Evolutionary conservation across 2,888 invertebrate genomes (phyloP), one percentile per base, ranked within the genome.

Genomic region (Trissolcus japonicus): DNA sequence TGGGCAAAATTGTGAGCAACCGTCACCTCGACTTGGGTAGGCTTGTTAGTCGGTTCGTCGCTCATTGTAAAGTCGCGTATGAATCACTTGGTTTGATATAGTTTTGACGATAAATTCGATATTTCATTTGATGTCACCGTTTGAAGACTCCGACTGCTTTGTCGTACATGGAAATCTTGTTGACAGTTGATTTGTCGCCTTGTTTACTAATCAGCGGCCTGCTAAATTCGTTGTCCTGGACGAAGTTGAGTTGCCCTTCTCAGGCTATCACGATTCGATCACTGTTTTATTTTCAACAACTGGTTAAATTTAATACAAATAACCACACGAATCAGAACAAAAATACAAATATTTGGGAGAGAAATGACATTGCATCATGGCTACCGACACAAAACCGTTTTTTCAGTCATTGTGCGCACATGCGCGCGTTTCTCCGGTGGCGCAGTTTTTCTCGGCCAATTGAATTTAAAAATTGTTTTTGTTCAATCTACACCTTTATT

Each of bases 21-120:
- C 80, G 84, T 88, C 83, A 88, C 87, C 29, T 76, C 80, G 17
- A 83, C 81, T 79, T 85, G 84, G 43, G 81, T 80, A 6, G 83
- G 68, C 56, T 87, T 86, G 29, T 82, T 85, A 63, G 76, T 81
- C 79, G 84, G 84, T 78, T 87, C 84, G 79, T 87, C 85, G 69
- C 86, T 88, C 88, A 88, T 88, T 63, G 76, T 86, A 48, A 57
- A 11, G 41, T 43, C 17, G 9, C 29, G 7, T 40, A 1, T 16
- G 25, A 55, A 21, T 59, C 50, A 57, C 56, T 11, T 6, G 11
- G 16, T 13, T 43, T 14, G 16, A 48, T 48, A n/a, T 16, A 19
- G 43, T 50, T 19, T 16, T 51, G 19, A 25, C 41, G 13, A 29
- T 25, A 51, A 69, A 57, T 41, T 43, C 29, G 51, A 62, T 62